Evolutionary conservation across 2,888 invertebrate genomes (phyloP).

Genomic region (Cephus sareptanus): DNA sequence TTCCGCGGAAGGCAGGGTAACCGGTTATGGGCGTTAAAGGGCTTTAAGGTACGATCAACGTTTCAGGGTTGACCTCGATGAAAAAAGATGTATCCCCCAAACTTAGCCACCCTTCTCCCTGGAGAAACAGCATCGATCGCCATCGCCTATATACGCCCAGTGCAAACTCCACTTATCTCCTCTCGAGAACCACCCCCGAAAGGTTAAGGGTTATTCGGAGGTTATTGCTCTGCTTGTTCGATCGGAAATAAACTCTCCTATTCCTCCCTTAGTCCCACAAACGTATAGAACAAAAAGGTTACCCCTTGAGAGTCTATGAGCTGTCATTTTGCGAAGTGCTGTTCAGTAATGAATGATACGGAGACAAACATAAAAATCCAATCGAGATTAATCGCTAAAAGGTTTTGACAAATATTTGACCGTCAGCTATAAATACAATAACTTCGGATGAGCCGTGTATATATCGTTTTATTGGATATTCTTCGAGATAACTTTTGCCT

Average conservation of each 20-base stretch:
- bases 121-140: background rate
- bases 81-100: background rate
- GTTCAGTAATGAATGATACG: background rate
- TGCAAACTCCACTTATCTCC: background rate
- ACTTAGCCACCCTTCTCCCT: background rate
- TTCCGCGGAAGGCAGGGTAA: background rate
- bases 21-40: background rate
- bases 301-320: background rate
- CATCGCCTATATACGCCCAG: background rate
- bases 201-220: slow-evolving; percentile 8
- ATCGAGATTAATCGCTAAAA: background rate
- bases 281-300: background rate
- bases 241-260: slow-evolving; percentile 6
- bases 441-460: background rate
- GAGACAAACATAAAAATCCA: background rate
- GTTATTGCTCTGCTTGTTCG: background rate
- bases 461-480: background rate
- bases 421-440: background rate
- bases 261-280: background rate
- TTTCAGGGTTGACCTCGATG: background rate
- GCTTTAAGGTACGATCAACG: background rate
- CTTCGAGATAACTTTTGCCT: too few species aligned
- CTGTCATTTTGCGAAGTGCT: background rate
- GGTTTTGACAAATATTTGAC: background rate
- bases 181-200: background rate